These are phyloP conservation scores for Gymnothorax javanicus DNA, from an alignment of 2,797 vertebrate species.

Conservation along the genomic window DNA sequence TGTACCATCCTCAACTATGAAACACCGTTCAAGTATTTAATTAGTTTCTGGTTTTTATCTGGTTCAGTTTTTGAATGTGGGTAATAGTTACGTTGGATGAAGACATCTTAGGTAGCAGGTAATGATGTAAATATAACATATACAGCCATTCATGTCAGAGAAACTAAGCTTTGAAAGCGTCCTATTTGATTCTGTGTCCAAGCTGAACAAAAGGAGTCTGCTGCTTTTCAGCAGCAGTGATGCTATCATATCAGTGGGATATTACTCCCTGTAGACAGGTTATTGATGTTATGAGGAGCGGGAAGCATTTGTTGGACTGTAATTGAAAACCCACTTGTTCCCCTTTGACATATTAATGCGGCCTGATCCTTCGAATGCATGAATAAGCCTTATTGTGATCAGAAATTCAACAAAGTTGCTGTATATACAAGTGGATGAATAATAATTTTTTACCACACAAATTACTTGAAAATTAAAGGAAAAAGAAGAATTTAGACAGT, in stretches of 20 bases:
- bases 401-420: not conserved
- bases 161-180: not conserved
- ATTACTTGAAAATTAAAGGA: constrained; percentile 24
- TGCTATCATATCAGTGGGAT: not conserved
- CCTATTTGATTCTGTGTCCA: not conserved
- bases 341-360: constrained; percentile 14
- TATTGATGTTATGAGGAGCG: constrained; percentile 7
- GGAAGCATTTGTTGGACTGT: constrained; percentile 4
- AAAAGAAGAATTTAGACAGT: not conserved
- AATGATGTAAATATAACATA: not conserved
- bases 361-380: not conserved
- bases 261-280: not conserved
- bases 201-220: not conserved
- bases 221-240: constrained; percentile 11
- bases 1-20: too few relatives aligned
- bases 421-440: not conserved
- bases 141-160: not conserved
- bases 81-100: not conserved
- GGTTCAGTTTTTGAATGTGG: too few relatives aligned
- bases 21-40: too few relatives aligned
- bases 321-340: not conserved
- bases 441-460: not conserved
- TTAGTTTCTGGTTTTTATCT: too few relatives aligned
- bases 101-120: not conserved
- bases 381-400: not conserved